Evolutionary conservation across 2,888 invertebrate genomes (phyloP).

Genomic region (Leucoma salicis): DNA sequence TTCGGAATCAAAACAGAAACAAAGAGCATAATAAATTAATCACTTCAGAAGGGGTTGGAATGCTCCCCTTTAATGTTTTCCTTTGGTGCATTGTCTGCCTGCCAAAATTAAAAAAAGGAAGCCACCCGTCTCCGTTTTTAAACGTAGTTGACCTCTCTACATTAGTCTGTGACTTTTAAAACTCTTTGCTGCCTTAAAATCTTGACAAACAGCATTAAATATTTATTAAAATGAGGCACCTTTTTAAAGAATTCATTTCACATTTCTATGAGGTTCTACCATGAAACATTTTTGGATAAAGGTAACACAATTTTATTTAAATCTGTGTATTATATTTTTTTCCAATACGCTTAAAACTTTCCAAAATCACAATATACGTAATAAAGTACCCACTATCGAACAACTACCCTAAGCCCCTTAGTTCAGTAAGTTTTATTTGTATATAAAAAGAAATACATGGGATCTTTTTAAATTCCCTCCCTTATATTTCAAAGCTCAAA

Average conservation of each 20-base stretch:
- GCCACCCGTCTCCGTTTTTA: conserved; percentile 59
- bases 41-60: conserved; percentile 71
- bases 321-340: too few relatives aligned
- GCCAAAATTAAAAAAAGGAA: conserved; percentile 77
- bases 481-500: conserved; percentile 82
- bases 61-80: conserved; percentile 75
- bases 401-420: conserved; percentile 13
- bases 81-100: conserved; percentile 76
- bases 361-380: conserved; percentile 29
- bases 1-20: conserved; percentile 75
- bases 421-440: conserved; percentile 34
- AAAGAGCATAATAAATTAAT: conserved; percentile 80
- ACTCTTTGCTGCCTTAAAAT: conserved; percentile 20
- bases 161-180: conserved; percentile 29
- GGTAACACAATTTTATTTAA: too few relatives aligned
- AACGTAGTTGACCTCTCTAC: conserved; percentile 62
- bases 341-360: conserved; percentile 29
- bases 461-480: conserved; percentile 72
- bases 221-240: too few relatives aligned
- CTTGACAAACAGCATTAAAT: too few relatives aligned
- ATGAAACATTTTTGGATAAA: too few relatives aligned
- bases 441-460: conserved; percentile 58
- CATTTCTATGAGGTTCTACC: too few relatives aligned
- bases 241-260: too few relatives aligned
- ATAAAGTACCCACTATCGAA: conserved; percentile 12